These are phyloP conservation scores for Hydrozoanthus tunicans DNA, from an alignment of 64 coral and sea anemone species.

Conservation along the genomic window DNA sequence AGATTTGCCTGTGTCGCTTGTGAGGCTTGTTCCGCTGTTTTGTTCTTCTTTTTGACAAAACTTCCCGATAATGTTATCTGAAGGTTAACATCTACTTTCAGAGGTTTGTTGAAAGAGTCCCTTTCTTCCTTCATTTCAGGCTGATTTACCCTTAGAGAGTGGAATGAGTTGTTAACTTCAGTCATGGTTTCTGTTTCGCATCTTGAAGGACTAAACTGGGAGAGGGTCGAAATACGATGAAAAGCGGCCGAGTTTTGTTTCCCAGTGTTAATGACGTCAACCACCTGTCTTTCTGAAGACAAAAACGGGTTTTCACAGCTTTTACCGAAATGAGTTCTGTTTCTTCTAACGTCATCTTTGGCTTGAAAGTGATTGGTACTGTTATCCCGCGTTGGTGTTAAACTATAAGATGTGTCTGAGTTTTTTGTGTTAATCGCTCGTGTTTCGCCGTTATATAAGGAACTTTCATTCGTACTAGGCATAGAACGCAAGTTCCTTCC, in stretches of 20 bases:
- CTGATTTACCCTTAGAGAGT: not conserved
- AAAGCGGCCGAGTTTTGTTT: not conserved
- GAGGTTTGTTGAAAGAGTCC: not conserved
- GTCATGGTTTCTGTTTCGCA: not conserved
- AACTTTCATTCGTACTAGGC: not conserved
- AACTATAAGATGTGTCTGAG: too few relatives aligned
- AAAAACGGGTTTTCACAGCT: not conserved
- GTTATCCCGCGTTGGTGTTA: too few relatives aligned
- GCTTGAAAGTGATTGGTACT: too few relatives aligned
- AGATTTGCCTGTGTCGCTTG: not conserved
- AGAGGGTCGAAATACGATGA: not conserved
- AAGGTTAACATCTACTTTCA: constrained; percentile 12
- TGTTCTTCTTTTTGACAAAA: not conserved
- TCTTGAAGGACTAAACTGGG: not conserved
- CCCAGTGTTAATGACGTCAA: not conserved
- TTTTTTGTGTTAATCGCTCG: not conserved
- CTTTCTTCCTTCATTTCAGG: not conserved
- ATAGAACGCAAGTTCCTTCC: not conserved
- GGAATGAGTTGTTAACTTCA: not conserved
- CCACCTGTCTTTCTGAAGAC: not conserved
- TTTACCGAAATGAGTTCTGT: not conserved
- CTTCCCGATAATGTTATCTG: not conserved
- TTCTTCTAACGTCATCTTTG: not conserved
- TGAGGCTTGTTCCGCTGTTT: not conserved
- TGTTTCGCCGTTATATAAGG: not conserved